Evolutionary conservation across 2,797 vertebrate species (phyloP), one percentile per base, ranked within the genome.

Genomic region (Choloepus didactylus): DNA sequence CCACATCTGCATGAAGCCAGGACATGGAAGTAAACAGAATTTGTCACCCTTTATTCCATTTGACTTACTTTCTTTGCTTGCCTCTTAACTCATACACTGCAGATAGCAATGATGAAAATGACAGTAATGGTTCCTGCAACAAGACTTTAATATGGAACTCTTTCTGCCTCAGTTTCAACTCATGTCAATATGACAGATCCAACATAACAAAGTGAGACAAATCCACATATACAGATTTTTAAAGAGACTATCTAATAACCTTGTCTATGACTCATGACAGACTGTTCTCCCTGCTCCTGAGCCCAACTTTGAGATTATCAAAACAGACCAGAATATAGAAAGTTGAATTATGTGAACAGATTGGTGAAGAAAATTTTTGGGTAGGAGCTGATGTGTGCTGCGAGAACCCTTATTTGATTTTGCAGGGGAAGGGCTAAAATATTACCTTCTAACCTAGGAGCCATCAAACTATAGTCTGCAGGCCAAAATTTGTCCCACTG

Each of bases 241-340:
- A 72, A 59, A 89, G 66, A 87, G 67, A 46, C 75, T 51, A 1
- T 54, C 9, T 21, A 27, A 27, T 19, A 67, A 89, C 49, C 12
- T 27, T 29, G 38, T 59, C 16, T 0, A 70, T n/a, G 7, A 41
- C 1, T 80, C 23, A 83, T 31, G 23, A 56, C 8, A 51, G 31
- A 16, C 25, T 23, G 12, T 72, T 25, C 1, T 3, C 25, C 27
- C 2, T 10, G 21, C 1, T 27, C 3, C 31, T 6, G 3, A 84
- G 27, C 31, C 12, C 29, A 25, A 38, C 21, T 54, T 54, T 54
- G 51, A 18, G 51, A 18, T 14, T 15, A 54, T 15, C 2, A 54
- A 44, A 51, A 87, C 19, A 54, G 14, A 31, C 14, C 38, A 77
- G 59, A 46, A n/a, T 46, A 25, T 6, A 14, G 41, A 27, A 2